Evolutionary conservation across 2,797 vertebrate genomes (phyloP).

Genomic region (Chloroceryle inda): DNA sequence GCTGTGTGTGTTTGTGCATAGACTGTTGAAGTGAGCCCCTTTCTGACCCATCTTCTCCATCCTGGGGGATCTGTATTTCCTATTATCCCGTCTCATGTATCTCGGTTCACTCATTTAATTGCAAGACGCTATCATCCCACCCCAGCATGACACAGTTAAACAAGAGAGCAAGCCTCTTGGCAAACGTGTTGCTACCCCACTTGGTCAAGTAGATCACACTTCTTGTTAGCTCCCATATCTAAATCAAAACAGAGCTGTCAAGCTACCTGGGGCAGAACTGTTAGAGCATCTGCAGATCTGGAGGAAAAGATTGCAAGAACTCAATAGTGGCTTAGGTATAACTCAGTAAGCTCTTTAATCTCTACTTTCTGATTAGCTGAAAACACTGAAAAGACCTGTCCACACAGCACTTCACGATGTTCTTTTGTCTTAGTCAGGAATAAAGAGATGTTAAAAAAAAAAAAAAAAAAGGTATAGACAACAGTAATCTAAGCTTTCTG

Average conservation of each 20-base stretch:
- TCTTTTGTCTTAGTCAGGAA: neutral
- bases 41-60: neutral
- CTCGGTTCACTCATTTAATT: accelerated
- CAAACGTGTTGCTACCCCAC: neutral
- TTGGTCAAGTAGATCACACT: neutral
- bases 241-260: neutral
- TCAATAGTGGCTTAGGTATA: neutral
- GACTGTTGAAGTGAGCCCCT: neutral
- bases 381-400: neutral
- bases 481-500: neutral
- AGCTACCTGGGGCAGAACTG: neutral
- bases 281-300: neutral
- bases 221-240: neutral
- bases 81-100: neutral
- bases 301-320: neutral
- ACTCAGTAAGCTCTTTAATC: accelerated
- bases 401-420: neutral
- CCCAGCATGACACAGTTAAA: neutral
- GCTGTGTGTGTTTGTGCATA: neutral
- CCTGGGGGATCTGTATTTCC: neutral
- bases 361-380: neutral
- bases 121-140: neutral
- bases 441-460: neutral
- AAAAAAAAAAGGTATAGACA: neutral
- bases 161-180: neutral